Conservation (phyloP, 2,888 invertebrate species). For the Hydropsyche betteni region DNA sequence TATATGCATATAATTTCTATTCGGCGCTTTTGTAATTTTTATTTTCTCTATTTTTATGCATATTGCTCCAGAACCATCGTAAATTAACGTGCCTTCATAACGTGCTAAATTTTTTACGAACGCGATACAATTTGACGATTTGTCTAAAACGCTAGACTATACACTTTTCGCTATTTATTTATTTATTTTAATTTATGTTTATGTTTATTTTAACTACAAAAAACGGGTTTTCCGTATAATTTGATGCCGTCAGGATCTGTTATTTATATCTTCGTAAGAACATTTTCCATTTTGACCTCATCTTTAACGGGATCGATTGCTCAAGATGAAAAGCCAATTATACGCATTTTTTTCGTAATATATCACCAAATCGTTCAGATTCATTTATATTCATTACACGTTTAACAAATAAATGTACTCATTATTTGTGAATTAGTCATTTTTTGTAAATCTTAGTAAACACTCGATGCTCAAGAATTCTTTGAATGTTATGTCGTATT, state of each 20-base stretch:
- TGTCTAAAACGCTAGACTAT: neutral
- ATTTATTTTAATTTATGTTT: constrained; percentile 5
- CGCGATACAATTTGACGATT: neutral
- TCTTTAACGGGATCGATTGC: constrained; percentile 5
- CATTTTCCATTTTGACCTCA: constrained; percentile 8
- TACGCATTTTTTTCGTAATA: neutral
- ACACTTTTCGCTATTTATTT: neutral
- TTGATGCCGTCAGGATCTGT: neutral
- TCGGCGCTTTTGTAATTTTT: no score
- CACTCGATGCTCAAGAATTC: no score
- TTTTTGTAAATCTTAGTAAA: no score
- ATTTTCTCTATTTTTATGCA: no score
- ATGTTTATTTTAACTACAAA: constrained; percentile 3
- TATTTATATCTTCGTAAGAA: neutral
- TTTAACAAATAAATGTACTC: no score
- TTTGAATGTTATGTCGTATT: no score
- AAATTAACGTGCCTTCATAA: constrained; percentile 22
- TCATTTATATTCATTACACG: neutral
- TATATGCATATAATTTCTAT: no score
- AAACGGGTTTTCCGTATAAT: neutral
- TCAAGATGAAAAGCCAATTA: neutral
- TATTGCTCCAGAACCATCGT: neutral
- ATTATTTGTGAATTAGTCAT: no score
- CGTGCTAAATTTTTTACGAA: constrained; percentile 13
- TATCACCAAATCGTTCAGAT: neutral